phyloP scores from a whole-genome alignment of 2,888 invertebrate genomes.

The Nasonia oneida region DNA sequence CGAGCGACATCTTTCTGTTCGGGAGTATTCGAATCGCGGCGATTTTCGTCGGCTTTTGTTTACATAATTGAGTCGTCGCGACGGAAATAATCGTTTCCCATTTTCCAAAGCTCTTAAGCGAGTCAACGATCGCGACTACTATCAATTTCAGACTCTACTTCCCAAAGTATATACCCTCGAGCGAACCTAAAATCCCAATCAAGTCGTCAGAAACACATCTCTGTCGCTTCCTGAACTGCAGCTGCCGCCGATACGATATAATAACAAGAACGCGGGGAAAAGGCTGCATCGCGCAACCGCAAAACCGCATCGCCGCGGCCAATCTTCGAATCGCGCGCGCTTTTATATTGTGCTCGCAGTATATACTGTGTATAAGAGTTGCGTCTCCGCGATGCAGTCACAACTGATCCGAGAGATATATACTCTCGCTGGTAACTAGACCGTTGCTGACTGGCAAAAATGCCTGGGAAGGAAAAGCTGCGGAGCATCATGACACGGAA shows the following conservation, averaged over 20 bases:
- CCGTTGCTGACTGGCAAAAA: constrained; percentile 37
- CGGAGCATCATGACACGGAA: not conserved
- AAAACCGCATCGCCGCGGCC: constrained; percentile 35
- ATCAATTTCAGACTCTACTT: not conserved
- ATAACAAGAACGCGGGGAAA: not conserved
- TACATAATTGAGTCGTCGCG: too few relatives aligned
- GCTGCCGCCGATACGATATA: not conserved
- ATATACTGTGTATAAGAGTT: not conserved
- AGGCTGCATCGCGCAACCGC: constrained; percentile 16
- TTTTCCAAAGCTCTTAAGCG: not conserved
- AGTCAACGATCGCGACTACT: not conserved
- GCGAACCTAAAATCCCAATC: not conserved
- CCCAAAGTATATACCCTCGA: not conserved
- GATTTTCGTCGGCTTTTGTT: too few relatives aligned
- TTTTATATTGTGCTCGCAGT: not conserved
- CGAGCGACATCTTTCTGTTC: not conserved
- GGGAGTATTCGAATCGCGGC: too few relatives aligned
- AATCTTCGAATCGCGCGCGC: constrained; percentile 24
- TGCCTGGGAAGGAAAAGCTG: not conserved
- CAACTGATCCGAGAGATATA: not conserved
- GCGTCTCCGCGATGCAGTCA: not conserved
- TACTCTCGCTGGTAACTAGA: constrained; percentile 14
- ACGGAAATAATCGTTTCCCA: not conserved
- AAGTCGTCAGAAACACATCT: not conserved
- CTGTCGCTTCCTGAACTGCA: not conserved